Evolutionary conservation across 2,113 vertebrate species (phyloP).

Genomic region (Coracopsis vasa): DNA sequence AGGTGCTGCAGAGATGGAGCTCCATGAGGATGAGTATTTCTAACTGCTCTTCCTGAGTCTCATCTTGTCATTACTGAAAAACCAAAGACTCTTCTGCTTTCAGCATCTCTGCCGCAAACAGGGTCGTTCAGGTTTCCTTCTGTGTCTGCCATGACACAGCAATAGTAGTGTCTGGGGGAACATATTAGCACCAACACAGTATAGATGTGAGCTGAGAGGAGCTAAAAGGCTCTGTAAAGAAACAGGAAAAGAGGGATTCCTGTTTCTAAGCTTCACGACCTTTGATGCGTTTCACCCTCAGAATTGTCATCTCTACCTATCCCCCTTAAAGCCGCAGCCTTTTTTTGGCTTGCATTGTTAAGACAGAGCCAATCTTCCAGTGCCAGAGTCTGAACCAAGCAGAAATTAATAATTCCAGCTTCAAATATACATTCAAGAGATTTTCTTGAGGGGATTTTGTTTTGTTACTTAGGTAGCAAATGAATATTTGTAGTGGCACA

Average conservation of each 20-base stretch:
- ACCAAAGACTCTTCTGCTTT: background rate
- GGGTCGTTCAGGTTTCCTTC: background rate
- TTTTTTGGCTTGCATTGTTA: background rate
- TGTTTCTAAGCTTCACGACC: background rate
- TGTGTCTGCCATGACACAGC: background rate
- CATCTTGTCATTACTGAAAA: background rate
- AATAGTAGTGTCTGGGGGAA: background rate
- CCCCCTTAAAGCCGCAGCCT: background rate
- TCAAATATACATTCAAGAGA: background rate
- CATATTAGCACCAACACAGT: background rate
- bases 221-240: background rate
- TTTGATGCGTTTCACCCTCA: background rate
- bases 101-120: background rate
- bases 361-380: background rate
- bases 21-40: background rate
- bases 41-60: background rate
- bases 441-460: background rate
- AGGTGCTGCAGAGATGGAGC: accelerated
- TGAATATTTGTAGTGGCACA: background rate
- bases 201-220: background rate
- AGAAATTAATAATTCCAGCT: background rate
- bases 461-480: background rate
- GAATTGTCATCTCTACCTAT: background rate
- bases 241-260: background rate
- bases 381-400: background rate